Percentiles rank a stretch among this genome's conserved stretches.
These are phyloP conservation scores for Bolinopsis microptera DNA, from an alignment of 37 sponge, comb jelly and placozoan species.

Conservation along the genomic window DNA sequence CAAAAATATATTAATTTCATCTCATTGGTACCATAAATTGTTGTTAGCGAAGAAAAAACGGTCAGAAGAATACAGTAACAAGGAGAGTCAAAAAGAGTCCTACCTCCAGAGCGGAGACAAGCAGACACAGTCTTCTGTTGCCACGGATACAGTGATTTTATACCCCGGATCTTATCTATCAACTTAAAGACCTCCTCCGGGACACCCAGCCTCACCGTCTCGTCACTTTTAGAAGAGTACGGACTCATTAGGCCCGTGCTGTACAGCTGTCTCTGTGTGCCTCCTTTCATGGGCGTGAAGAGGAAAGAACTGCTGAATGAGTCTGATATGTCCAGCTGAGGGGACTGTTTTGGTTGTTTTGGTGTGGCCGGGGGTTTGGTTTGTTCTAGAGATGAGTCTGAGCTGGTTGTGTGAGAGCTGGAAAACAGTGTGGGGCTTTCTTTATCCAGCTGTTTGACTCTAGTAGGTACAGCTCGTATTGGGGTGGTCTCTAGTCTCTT, in stretches of 20 bases:
- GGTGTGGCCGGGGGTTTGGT: neutral
- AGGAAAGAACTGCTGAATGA: constrained; percentile 14
- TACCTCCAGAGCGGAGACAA: constrained; percentile 59
- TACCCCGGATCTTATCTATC: constrained; percentile 47
- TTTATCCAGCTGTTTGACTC: neutral
- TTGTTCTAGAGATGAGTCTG: neutral
- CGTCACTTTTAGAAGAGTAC: neutral
- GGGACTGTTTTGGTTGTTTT: neutral
- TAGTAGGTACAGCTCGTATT: neutral
- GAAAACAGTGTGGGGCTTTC: neutral
- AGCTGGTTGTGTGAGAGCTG: neutral
- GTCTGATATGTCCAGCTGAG: neutral
- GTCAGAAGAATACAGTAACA: too few species aligned
- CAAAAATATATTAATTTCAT: too few species aligned
- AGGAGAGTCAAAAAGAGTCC: too few species aligned
- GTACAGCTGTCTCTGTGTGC: constrained; percentile 28
- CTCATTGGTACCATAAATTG: too few species aligned
- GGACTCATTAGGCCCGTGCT: constrained; percentile 43
- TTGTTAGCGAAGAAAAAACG: too few species aligned
- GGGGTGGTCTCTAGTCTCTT: constrained; percentile 12
- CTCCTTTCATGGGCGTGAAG: neutral
- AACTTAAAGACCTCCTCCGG: constrained; percentile 57
- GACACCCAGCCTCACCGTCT: constrained; percentile 43
- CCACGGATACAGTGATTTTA: constrained; percentile 47
- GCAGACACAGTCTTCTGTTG: constrained; percentile 40